Evolutionary conservation across 1,140 invertebrate genomes (phyloP).

Genomic region (Diorhabda carinulata): DNA sequence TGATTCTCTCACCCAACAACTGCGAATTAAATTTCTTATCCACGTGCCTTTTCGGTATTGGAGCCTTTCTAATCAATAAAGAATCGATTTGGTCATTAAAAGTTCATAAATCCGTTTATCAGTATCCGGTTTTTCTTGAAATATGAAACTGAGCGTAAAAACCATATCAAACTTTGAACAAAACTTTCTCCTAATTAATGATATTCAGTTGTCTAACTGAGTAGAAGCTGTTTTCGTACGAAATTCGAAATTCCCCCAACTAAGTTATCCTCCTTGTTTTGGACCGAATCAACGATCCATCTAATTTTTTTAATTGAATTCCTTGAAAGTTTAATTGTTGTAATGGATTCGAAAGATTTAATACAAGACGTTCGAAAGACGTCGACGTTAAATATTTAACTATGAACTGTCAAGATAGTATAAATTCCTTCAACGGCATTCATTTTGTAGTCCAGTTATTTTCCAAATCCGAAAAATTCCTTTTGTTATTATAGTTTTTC

Average conservation of each 20-base stretch:
- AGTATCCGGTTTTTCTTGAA: too few species aligned
- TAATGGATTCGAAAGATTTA: constrained; percentile 11
- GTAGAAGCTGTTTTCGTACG: too few species aligned
- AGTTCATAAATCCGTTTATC: too few species aligned
- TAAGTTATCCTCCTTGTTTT: background rate
- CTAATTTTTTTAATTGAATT: constrained; percentile 10
- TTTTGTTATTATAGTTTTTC: background rate
- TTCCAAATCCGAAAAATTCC: background rate
- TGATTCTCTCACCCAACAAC: too few species aligned
- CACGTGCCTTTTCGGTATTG: too few species aligned
- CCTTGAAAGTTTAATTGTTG: constrained; percentile 4
- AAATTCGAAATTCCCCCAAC: background rate
- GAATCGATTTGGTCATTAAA: too few species aligned
- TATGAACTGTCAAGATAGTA: background rate
- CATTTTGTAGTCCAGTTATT: background rate
- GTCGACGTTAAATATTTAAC: constrained; percentile 8
- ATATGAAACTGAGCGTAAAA: too few species aligned
- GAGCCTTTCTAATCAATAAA: too few species aligned
- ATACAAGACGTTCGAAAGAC: background rate
- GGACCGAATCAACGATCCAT: constrained; percentile 1
- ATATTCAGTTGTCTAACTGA: too few species aligned
- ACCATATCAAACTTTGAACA: too few species aligned
- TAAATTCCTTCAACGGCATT: background rate
- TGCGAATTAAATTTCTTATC: too few species aligned
- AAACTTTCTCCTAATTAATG: too few species aligned